These are phyloP conservation scores for Calosoma granatense DNA, from an alignment of 1,140 invertebrate genomes.

Conservation along the genomic window DNA sequence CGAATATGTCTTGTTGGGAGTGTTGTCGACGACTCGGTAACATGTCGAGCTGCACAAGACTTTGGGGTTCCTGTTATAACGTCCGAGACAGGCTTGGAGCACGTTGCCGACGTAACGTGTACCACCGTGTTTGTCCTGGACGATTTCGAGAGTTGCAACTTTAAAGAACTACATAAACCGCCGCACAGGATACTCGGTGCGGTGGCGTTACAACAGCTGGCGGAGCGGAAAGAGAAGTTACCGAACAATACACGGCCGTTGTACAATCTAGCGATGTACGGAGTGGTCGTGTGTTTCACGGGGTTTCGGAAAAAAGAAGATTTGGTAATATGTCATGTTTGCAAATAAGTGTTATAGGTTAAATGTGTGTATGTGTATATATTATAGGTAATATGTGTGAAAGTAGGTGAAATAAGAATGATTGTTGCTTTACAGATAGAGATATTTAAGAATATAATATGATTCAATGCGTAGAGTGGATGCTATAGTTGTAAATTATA, in stretches of 20 bases:
- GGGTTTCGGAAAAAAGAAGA: constrained; percentile 81
- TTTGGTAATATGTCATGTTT: constrained; percentile 49
- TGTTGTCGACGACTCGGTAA: constrained; percentile 39
- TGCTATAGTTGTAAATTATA: not conserved
- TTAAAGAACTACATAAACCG: constrained; percentile 50
- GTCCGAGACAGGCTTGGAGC: constrained; percentile 49
- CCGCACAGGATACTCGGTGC: constrained; percentile 62
- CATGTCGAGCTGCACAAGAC: constrained; percentile 45
- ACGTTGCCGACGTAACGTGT: constrained; percentile 43
- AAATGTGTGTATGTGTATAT: no score
- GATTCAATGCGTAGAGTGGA: no score
- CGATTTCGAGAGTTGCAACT: constrained; percentile 56
- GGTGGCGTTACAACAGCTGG: constrained; percentile 63
- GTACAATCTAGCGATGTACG: constrained; percentile 77
- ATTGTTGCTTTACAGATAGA: no score
- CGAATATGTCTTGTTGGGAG: constrained; percentile 52
- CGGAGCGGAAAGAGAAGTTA: constrained; percentile 55
- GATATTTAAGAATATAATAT: no score
- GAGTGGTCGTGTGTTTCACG: constrained; percentile 78
- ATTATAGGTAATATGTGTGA: no score
- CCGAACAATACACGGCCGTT: constrained; percentile 66
- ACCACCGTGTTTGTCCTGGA: constrained; percentile 62
- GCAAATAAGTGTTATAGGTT: no score
- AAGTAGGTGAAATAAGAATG: no score
- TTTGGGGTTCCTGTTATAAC: constrained; percentile 52